phyloP scores from a whole-genome alignment of 2,888 invertebrate species.

The Neuroscelio doddi region DNA sequence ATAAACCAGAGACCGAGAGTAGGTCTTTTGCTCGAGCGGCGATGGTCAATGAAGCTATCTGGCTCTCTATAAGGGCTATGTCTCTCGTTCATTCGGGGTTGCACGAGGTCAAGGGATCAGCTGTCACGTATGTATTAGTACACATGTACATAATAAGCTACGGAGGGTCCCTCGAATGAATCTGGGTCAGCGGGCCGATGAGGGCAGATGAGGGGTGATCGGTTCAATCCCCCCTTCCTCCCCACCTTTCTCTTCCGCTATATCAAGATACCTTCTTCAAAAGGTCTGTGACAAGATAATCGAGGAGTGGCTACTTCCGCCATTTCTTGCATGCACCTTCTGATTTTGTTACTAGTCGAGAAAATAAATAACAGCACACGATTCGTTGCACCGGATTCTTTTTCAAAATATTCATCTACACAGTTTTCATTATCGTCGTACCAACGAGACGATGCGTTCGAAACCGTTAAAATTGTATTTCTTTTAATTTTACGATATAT shows the following conservation, averaged over 20 bases:
- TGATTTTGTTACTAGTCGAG: background rate
- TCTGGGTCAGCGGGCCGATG: constrained; percentile 70
- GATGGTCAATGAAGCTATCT: constrained; percentile 49
- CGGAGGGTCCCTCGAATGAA: constrained; percentile 51
- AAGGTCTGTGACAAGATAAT: constrained; percentile 67
- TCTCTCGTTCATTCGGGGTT: constrained; percentile 58
- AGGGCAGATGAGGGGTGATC: constrained; percentile 66
- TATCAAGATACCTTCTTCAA: constrained; percentile 47
- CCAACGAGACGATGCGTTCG: too few species aligned
- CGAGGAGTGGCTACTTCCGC: constrained; percentile 46
- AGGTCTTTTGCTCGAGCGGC: constrained; percentile 23
- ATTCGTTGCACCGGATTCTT: background rate
- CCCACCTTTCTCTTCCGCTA: constrained; percentile 21
- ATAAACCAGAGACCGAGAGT: too few species aligned
- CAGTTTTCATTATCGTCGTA: too few species aligned
- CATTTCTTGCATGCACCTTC: background rate
- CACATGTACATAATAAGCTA: constrained; percentile 38
- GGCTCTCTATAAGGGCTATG: constrained; percentile 51
- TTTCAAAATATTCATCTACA: background rate
- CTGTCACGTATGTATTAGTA: constrained; percentile 50
- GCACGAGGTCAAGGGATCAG: constrained; percentile 67
- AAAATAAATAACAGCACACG: background rate
- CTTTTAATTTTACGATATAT: too few species aligned
- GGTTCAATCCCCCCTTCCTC: constrained; percentile 40
- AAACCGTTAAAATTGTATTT: too few species aligned